Evolutionary conservation across 2,888 invertebrate genomes (phyloP).

Genomic region (Aphidoletes aphidimyza): DNA sequence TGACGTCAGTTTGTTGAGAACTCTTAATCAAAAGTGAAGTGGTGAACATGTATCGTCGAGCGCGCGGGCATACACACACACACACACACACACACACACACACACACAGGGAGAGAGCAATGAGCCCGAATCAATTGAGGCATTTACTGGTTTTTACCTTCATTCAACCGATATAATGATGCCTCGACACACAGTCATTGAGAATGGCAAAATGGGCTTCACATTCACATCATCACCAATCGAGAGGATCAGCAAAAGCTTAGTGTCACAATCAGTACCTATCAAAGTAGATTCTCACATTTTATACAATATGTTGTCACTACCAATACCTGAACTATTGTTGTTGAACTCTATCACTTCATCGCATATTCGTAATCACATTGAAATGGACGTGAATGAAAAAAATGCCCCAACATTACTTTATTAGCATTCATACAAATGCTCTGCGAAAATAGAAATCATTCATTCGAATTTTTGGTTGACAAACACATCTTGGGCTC

Average conservation of each 20-base stretch:
- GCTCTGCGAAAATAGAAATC: too few species aligned
- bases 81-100: too few species aligned
- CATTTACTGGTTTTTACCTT: not conserved
- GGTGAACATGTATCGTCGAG: conserved; percentile 36
- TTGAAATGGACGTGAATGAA: not conserved
- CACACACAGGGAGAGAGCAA: not conserved
- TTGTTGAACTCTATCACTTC: not conserved
- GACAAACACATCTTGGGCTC: too few species aligned
- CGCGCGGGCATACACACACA: too few species aligned
- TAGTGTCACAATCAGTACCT: conserved; percentile 34
- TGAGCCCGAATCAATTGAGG: not conserved
- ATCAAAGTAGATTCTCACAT: not conserved
- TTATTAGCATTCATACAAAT: not conserved
- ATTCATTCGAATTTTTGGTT: too few species aligned
- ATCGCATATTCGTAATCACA: not conserved
- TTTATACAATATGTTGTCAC: not conserved
- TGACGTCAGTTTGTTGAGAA: conserved; percentile 42
- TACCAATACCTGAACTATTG: conserved; percentile 19
- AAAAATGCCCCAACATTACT: not conserved
- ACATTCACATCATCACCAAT: not conserved
- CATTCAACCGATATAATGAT: not conserved
- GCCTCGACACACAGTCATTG: conserved; percentile 18
- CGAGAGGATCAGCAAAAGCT: conserved; percentile 43
- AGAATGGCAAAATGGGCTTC: conserved; percentile 7
- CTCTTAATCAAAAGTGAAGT: conserved; percentile 47